Evolutionary conservation across 2,113 vertebrate species (phyloP).

Genomic region (Nestor notabilis): DNA sequence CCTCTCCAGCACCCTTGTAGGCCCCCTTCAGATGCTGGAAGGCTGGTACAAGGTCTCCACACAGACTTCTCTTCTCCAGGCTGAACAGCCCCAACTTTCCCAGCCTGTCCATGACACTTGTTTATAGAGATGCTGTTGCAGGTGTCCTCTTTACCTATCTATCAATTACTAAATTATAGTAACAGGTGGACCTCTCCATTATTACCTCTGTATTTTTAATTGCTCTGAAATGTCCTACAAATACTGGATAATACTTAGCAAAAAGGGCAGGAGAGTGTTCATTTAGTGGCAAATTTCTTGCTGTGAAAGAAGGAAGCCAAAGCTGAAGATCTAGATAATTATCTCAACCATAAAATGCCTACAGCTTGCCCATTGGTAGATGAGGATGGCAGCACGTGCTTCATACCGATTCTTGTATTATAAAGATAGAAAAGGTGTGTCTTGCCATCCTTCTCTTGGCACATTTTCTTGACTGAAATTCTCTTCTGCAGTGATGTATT

Average conservation of each 20-base stretch:
- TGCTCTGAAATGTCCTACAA: background rate
- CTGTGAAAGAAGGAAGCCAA: background rate
- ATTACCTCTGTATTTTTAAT: background rate
- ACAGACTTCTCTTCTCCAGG: no score
- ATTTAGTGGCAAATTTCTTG: background rate
- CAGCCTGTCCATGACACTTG: background rate
- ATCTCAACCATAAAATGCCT: background rate
- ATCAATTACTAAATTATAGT: background rate
- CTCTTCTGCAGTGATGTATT: background rate
- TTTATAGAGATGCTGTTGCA: background rate
- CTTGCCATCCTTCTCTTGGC: background rate
- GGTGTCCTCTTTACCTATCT: background rate
- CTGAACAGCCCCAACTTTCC: no score
- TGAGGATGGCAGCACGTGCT: background rate
- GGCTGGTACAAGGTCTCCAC: no score
- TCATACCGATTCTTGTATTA: background rate
- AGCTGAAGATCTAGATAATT: background rate
- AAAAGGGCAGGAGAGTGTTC: background rate
- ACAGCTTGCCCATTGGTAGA: background rate
- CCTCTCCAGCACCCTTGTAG: no score
- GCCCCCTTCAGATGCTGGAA: no score
- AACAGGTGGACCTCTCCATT: background rate
- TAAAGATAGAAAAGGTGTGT: background rate
- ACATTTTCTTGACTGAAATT: background rate
- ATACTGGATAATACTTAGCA: background rate